Percentiles rank a stretch among this genome's conserved stretches.
These are phyloP conservation scores for Macrophya annulata DNA, from an alignment of 2,888 invertebrate species.

Conservation along the genomic window DNA sequence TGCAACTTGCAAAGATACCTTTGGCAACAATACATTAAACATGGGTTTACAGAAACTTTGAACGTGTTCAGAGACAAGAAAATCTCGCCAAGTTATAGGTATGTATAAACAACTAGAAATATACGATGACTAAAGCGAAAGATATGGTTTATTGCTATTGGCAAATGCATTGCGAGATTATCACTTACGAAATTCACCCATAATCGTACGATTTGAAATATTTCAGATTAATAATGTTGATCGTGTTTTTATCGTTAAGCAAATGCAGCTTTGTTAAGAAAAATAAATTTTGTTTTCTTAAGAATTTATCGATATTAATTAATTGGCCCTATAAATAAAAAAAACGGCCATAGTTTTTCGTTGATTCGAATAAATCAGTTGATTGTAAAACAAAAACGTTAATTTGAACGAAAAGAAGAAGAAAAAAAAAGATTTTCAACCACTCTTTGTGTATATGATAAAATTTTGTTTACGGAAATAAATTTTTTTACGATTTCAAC, in stretches of 20 bases:
- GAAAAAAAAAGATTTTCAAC: too few relatives aligned
- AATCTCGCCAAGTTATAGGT: not conserved
- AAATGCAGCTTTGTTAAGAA: too few relatives aligned
- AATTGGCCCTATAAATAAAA: too few relatives aligned
- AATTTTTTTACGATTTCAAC: not conserved
- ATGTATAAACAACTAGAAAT: not conserved
- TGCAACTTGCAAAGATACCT: not conserved
- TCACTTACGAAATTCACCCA: slow-evolving; percentile 2
- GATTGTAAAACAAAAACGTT: not conserved
- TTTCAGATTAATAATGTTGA: too few relatives aligned
- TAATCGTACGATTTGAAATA: too few relatives aligned
- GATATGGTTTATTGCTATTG: not conserved
- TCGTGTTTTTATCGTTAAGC: too few relatives aligned
- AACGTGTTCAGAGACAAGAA: not conserved
- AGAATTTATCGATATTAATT: too few relatives aligned
- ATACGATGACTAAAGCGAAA: not conserved
- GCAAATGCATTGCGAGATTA: not conserved
- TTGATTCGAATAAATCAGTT: too few relatives aligned
- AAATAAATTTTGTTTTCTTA: too few relatives aligned
- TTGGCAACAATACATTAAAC: not conserved
- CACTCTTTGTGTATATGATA: too few relatives aligned
- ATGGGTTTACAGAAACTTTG: not conserved
- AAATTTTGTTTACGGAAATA: not conserved
- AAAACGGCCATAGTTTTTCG: too few relatives aligned
- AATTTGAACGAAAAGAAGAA: not conserved